These are phyloP conservation scores for Carollia perspicillata DNA, from an alignment of 2,113 vertebrate genomes.

Conservation along the genomic window DNA sequence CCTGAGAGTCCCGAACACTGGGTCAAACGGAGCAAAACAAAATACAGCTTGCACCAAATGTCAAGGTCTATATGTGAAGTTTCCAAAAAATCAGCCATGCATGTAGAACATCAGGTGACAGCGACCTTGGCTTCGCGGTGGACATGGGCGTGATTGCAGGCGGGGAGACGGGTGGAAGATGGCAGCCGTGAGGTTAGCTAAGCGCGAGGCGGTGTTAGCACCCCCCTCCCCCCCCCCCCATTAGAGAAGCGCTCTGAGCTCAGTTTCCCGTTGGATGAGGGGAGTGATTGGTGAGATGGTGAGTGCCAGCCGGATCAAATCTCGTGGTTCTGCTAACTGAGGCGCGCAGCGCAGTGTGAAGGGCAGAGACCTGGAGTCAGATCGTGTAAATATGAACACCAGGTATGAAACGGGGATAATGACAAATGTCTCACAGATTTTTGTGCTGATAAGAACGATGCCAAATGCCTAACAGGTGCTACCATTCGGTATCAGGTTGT, in stretches of 20 bases:
- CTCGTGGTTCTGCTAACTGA: neutral
- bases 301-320: neutral
- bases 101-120: neutral
- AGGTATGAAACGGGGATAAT: neutral
- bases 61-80: neutral
- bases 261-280: neutral
- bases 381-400: neutral
- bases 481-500: no score
- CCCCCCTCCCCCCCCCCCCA: neutral
- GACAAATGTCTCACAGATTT: neutral
- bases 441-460: neutral
- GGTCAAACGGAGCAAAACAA: slow-evolving; percentile 26
- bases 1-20: neutral
- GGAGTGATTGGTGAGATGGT: neutral
- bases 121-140: neutral
- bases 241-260: neutral
- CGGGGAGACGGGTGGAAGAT: neutral
- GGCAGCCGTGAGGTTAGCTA: neutral
- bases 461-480: neutral
- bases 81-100: neutral
- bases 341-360: neutral
- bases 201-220: neutral
- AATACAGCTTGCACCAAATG: neutral
- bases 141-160: neutral
- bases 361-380: neutral